phyloP scores from a whole-genome alignment of 2,113 vertebrate genomes.

The Gobiocypris rarus region DNA sequence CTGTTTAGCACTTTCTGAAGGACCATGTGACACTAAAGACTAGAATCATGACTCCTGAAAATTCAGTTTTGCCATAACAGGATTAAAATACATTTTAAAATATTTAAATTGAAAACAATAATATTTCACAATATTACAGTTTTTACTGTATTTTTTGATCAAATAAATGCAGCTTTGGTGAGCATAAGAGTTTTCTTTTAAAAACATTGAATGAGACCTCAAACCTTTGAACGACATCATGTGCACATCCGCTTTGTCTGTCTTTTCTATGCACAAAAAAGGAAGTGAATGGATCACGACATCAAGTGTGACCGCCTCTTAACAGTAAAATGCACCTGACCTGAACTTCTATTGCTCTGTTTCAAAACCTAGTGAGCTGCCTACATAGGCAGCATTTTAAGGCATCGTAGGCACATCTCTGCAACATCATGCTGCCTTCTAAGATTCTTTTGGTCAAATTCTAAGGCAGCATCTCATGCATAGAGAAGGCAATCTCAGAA shows the following conservation, averaged over 20 bases:
- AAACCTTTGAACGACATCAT: too few species aligned
- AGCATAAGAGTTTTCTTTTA: background rate
- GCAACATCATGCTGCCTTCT: background rate
- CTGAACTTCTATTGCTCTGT: background rate
- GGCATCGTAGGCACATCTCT: background rate
- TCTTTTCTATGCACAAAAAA: background rate
- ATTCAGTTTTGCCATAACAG: background rate
- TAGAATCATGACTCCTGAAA: background rate
- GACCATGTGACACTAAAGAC: background rate
- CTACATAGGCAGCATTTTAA: constrained; percentile 15
- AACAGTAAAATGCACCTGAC: background rate
- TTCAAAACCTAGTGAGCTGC: constrained; percentile 22
- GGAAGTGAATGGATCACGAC: background rate
- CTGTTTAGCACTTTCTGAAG: background rate
- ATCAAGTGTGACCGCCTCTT: background rate
- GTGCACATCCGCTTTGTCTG: background rate
- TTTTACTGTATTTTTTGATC: background rate
- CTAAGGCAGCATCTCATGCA: background rate
- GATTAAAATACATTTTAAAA: background rate
- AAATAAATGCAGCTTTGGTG: background rate
- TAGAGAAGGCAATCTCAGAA: background rate
- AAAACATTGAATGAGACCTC: background rate
- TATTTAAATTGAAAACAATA: background rate
- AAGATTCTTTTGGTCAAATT: background rate
- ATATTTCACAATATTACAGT: background rate